phyloP scores from a whole-genome alignment of 2,888 invertebrate species.

The Pediacus dermestoides region DNA sequence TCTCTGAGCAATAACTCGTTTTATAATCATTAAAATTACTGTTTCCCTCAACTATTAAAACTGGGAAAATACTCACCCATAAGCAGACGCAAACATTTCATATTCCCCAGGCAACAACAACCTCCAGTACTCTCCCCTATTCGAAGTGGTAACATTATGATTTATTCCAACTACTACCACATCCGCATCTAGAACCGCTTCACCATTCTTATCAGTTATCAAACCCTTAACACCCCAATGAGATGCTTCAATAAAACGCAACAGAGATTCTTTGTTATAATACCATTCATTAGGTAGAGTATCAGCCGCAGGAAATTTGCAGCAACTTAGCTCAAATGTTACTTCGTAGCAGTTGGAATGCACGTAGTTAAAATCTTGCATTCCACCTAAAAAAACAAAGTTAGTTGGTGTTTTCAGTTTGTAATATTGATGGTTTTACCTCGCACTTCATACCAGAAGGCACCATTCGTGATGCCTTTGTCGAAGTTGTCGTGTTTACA shows the following conservation, averaged over 20 bases:
- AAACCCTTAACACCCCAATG: conserved; percentile 69
- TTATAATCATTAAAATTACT: no score
- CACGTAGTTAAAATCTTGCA: conserved; percentile 98
- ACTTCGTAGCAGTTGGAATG: conserved; percentile 95
- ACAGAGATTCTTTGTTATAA: conserved; percentile 78
- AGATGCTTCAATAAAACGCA: conserved; percentile 79
- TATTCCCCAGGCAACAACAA: conserved; percentile 86
- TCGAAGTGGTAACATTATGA: conserved; percentile 76
- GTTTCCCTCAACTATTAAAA: neutral
- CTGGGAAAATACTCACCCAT: conserved; percentile 58
- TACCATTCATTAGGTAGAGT: conserved; percentile 77
- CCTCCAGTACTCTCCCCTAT: conserved; percentile 91
- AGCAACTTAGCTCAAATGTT: conserved; percentile 94
- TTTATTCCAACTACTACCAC: conserved; percentile 73
- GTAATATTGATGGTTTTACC: no score
- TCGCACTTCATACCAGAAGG: conserved; percentile 83
- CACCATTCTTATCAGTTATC: conserved; percentile 59
- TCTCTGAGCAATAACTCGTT: neutral
- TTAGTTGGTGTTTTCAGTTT: no score
- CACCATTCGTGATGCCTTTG: conserved; percentile 87
- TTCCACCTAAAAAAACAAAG: conserved; percentile 67
- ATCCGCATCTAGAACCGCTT: conserved; percentile 68
- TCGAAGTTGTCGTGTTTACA: conserved; percentile 71
- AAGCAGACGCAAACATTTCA: conserved; percentile 66
- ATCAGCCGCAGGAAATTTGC: conserved; percentile 79